phyloP scores from a whole-genome alignment of 2,888 invertebrate species.

The Ischnus inquisitorius region DNA sequence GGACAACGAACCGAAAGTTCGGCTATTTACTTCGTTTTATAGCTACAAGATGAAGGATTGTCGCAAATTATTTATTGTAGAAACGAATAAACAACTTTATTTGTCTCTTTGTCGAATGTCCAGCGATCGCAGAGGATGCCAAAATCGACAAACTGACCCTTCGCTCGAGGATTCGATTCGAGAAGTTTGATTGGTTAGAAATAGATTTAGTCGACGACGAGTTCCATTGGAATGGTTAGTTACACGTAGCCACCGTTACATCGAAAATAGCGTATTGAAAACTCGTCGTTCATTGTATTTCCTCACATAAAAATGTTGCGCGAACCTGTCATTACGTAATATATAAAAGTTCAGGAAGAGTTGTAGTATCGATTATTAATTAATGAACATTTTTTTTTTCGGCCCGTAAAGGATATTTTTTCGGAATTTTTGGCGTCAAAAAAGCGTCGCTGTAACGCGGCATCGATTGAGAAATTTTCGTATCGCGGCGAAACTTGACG shows the following conservation, averaged over 20 bases:
- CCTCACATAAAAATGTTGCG: slow-evolving; percentile 64
- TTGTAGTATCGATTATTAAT: slow-evolving; percentile 52
- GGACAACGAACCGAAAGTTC: too few species aligned
- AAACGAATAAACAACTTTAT: too few species aligned
- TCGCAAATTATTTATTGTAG: too few species aligned
- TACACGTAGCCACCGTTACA: background rate
- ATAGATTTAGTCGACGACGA: background rate
- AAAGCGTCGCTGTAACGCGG: background rate
- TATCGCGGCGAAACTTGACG: slow-evolving; percentile 13
- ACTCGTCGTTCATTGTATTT: slow-evolving; percentile 47
- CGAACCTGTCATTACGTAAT: slow-evolving; percentile 69
- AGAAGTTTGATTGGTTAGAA: background rate
- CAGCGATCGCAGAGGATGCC: too few species aligned
- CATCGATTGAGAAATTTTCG: slow-evolving; percentile 7
- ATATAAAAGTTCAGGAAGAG: slow-evolving; percentile 18
- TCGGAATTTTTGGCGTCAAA: slow-evolving; percentile 23
- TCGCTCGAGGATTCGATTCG: background rate
- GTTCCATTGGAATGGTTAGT: slow-evolving; percentile 14
- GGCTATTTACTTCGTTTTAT: too few species aligned
- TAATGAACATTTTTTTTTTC: slow-evolving; percentile 35
- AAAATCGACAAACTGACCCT: background rate
- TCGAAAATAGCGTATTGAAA: slow-evolving; percentile 32
- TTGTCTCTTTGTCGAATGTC: too few species aligned
- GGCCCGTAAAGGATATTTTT: background rate
- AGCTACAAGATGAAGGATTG: too few species aligned